Evolutionary conservation across 2,113 vertebrate species (phyloP), one percentile per base, ranked within the genome.

Genomic region (Vombatus ursinus): DNA sequence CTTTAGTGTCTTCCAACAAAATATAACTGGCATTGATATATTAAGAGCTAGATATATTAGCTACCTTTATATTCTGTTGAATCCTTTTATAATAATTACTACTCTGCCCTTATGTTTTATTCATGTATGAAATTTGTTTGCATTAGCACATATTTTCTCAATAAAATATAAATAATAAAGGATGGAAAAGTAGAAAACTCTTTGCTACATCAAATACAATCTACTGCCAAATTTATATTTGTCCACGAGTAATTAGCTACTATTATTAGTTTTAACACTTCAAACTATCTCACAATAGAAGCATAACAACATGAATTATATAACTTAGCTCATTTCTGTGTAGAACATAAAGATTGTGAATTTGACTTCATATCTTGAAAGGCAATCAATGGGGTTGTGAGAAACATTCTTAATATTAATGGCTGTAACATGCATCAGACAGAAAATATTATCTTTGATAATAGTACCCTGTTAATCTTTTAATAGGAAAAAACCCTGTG

Each of bases 81-180:
- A 98, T 98, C 53, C 89, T 98, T 98, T 98, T 95, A 97, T 98
- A 98, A 97, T 98, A 98, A 98, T 98, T 98, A 97, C 1, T 26
- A 57, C 26, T 96, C 90, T 96, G 94, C 91, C 23, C 31, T 98
- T 98, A 98, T 98, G 97, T 98, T 98, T 98, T 98, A 98, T 98
- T 98, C 94, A 98, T 98, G 53, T 97, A 92, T 96, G 61, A 98
- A 98, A 96, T 93, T 28, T 97, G 96, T 98, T 98, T 98, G n/a
- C 90, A 93, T 96, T 98, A 95, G 61, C 95, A 92, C 54, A 95
- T 98, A 47, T 94, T 96, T 97, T 97, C 61, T 68, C 19, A 97
- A 90, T 90, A 98, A 97, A 97, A 95, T 94, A 96, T 96, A 97
- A 96, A 97, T 96, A 97, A 68, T 93, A 90, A 97, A 97, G 50